Base-by-base conservation (phyloP, 2,888 invertebrate species). In the Calameuta idolon region DNA sequence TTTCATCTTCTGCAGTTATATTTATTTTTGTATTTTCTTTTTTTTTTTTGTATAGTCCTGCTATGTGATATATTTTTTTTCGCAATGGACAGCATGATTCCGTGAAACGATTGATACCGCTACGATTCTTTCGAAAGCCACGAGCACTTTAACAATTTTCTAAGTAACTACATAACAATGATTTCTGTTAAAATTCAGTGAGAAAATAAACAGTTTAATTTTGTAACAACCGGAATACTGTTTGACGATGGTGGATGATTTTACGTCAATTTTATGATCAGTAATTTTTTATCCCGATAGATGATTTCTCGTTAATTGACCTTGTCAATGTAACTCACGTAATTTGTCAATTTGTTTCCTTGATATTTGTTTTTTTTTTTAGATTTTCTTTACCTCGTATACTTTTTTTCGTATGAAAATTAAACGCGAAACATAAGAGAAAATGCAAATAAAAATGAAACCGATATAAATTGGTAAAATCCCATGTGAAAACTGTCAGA, bases 81-180 rank as follows among this genome's bases (percentile, higher is more conserved):
- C 55, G 23, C 23, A 55, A 55, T 9, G 0, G 23, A 3, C 55
- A 55, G 23, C 35, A 74, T 76, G 40, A 80, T 76, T 80, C 40
- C 75, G 68, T 76, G 76, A 77, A 83, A 80, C 76, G 71, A 69
- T 33, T 71, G 33, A 69, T 40, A 75, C 74, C 30, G 40, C 4
- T 73, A 77, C 30, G 69, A 77, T 12, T 73, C 75, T 80, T 81
- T 83, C 76, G 79, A 34, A 77, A 85, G 69, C 37, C 83, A 76
- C 35, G 77, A 80, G 81, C 83, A 74, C 80, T 71, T 71, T 76
- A 76, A 79, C 76, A 74, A 77, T 11, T 69, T 74, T 80, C 75
- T 80, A 81, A 77, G 79, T 77, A 83, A 83, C 81, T 85, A 85
- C 79, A 86, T 88, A 87, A 88, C 87, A 88, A 87, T 84, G 82